Conservation (phyloP, 37 sponge, comb jelly and placozoan genomes). For the Oopsacas minuta region DNA sequence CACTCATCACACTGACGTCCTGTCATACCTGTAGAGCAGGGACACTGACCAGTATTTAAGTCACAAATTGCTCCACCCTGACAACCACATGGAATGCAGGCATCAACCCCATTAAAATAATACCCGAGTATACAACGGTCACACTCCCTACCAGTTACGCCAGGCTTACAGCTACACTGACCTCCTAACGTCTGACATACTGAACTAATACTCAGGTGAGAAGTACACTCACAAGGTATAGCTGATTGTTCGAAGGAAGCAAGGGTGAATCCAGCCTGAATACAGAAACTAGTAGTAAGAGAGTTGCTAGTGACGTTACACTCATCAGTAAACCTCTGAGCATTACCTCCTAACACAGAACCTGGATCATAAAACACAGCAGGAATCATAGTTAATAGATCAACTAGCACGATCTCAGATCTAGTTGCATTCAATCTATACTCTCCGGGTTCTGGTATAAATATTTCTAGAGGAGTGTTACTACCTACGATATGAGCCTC, state of each 20-base stretch:
- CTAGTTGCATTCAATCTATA: background rate
- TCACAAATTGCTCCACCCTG: slow-evolving; percentile 29
- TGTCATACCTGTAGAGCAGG: slow-evolving; percentile 18
- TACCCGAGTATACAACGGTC: slow-evolving; percentile 35
- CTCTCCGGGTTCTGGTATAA: background rate
- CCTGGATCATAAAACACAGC: background rate
- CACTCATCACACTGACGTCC: slow-evolving; percentile 29
- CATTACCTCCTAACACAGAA: background rate
- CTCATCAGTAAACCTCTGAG: background rate
- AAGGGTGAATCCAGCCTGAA: background rate
- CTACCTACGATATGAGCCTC: background rate
- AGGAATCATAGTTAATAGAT: background rate
- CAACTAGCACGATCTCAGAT: background rate
- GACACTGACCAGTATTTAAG: slow-evolving; percentile 24
- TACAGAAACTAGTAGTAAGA: background rate
- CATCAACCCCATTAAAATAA: slow-evolving; percentile 31
- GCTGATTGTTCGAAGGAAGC: slow-evolving; percentile 10
- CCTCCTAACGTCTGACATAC: slow-evolving; percentile 28
- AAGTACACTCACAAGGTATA: slow-evolving; percentile 21
- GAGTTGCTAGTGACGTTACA: background rate
- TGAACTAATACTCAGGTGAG: background rate
- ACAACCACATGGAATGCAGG: slow-evolving; percentile 47
- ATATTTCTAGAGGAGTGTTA: background rate
- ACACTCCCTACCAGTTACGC: slow-evolving; percentile 29
- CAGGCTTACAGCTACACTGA: slow-evolving; percentile 46